Evolutionary conservation across 2,888 invertebrate species (phyloP).

Genomic region (Heliconius aoede): DNA sequence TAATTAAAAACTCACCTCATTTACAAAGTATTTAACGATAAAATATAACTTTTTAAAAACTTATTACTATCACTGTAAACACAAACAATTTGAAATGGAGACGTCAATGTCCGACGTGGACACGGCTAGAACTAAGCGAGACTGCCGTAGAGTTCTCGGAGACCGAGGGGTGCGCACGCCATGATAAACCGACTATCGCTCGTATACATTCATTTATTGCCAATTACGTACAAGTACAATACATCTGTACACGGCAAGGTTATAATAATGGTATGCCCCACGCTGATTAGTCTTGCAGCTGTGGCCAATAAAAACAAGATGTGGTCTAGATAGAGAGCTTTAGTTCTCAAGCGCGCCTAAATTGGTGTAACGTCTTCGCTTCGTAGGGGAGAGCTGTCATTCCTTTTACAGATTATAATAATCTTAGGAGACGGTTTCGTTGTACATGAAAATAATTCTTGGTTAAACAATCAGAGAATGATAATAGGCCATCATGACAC

Average conservation of each 20-base stretch:
- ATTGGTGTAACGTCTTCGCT: slow-evolving; percentile 41
- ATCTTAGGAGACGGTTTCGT: background rate
- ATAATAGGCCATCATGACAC: no score
- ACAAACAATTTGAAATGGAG: slow-evolving; percentile 46
- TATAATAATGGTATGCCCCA: slow-evolving; percentile 60
- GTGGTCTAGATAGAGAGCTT: slow-evolving; percentile 53
- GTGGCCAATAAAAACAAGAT: slow-evolving; percentile 61
- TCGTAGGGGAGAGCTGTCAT: slow-evolving; percentile 23
- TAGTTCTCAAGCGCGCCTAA: slow-evolving; percentile 40
- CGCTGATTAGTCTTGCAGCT: slow-evolving; percentile 66
- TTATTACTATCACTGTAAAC: slow-evolving; percentile 15
- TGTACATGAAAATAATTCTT: slow-evolving; percentile 33
- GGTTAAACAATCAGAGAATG: slow-evolving; percentile 24
- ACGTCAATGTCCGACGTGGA: slow-evolving; percentile 66
- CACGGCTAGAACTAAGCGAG: slow-evolving; percentile 71
- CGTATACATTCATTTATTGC: slow-evolving; percentile 60
- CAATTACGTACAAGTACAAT: slow-evolving; percentile 54
- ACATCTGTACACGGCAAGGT: slow-evolving; percentile 61
- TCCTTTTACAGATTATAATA: slow-evolving; percentile 25
- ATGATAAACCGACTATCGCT: slow-evolving; percentile 52
- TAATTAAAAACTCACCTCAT: background rate
- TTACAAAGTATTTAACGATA: background rate
- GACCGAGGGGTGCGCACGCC: slow-evolving; percentile 46
- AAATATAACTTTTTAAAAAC: slow-evolving; percentile 7
- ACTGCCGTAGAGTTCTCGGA: slow-evolving; percentile 52